Conservation (phyloP, 2,888 invertebrate species). For the Tinea trinotella region DNA sequence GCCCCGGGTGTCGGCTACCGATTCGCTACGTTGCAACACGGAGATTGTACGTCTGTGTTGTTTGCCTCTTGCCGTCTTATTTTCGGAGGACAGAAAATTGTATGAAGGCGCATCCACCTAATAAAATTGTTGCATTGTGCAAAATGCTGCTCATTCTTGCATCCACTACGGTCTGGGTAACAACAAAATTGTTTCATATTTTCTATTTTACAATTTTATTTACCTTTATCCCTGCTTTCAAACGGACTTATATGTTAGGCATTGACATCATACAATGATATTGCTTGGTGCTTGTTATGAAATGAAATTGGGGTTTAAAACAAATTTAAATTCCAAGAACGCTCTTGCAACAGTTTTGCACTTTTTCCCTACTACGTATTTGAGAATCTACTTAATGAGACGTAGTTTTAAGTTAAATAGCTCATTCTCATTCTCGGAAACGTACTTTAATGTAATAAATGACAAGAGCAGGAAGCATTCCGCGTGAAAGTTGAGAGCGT, state of each 20-base stretch:
- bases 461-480: constrained; percentile 61
- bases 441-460: constrained; percentile 68
- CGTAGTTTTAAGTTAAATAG: constrained; percentile 63
- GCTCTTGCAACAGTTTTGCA: neutral
- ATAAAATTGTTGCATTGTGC: constrained; percentile 46
- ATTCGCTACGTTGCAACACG: constrained; percentile 63
- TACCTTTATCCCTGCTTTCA: constrained; percentile 1
- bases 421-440: constrained; percentile 68
- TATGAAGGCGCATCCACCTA: constrained; percentile 46
- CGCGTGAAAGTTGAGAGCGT: constrained; percentile 71
- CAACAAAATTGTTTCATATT: constrained; percentile 17
- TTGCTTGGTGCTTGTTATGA: neutral
- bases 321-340: neutral
- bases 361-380: constrained; percentile 23
- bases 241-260: neutral
- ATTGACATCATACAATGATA: neutral
- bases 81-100: constrained; percentile 51
- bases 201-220: constrained; percentile 16
- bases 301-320: neutral
- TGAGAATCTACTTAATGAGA: constrained; percentile 18
- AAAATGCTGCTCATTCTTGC: constrained; percentile 30
- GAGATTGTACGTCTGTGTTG: constrained; percentile 65
- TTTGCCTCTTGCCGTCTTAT: constrained; percentile 65
- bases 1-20: constrained; percentile 57
- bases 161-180: constrained; percentile 14